Evolutionary conservation across 2,888 invertebrate species (phyloP).

Genomic region (Cerceris ruficornis): DNA sequence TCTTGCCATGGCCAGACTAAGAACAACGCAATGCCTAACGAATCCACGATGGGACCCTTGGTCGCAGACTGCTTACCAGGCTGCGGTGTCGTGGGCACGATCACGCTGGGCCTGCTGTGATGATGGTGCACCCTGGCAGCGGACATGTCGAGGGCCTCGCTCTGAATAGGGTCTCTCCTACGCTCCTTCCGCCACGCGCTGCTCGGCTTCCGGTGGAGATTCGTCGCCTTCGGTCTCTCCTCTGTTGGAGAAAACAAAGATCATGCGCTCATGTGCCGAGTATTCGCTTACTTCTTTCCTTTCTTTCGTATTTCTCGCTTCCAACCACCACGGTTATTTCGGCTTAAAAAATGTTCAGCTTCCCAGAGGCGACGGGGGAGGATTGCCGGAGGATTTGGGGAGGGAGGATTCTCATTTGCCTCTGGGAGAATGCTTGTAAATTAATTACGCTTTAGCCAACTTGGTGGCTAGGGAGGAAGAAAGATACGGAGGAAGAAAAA

Average conservation of each 20-base stretch:
- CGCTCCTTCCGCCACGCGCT: slow-evolving; percentile 80
- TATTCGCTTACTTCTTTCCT: no score
- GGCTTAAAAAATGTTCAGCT: no score
- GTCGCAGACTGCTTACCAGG: slow-evolving; percentile 62
- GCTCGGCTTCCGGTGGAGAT: slow-evolving; percentile 79
- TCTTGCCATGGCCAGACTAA: neutral
- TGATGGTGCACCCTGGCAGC: slow-evolving; percentile 76
- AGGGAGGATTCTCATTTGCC: no score
- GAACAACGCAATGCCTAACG: slow-evolving; percentile 51
- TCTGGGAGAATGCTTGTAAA: no score
- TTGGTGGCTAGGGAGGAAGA: no score
- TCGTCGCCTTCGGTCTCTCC: slow-evolving; percentile 78
- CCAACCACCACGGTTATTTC: no score
- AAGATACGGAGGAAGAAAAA: no score
- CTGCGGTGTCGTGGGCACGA: slow-evolving; percentile 78
- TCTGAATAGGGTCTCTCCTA: slow-evolving; percentile 79
- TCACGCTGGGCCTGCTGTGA: slow-evolving; percentile 79
- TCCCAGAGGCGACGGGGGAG: no score
- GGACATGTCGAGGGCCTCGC: slow-evolving; percentile 80
- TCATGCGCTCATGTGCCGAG: no score
- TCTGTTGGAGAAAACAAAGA: slow-evolving; percentile 67
- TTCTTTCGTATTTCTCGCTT: no score
- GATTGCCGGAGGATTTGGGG: no score
- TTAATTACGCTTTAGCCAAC: no score
- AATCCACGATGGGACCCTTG: slow-evolving; percentile 24